Evolutionary conservation across 30 jellyfish, hydroid and myxozoan species (phyloP), one percentile per base, ranked within the genome.

Genomic region (Aurelia sp.): DNA sequence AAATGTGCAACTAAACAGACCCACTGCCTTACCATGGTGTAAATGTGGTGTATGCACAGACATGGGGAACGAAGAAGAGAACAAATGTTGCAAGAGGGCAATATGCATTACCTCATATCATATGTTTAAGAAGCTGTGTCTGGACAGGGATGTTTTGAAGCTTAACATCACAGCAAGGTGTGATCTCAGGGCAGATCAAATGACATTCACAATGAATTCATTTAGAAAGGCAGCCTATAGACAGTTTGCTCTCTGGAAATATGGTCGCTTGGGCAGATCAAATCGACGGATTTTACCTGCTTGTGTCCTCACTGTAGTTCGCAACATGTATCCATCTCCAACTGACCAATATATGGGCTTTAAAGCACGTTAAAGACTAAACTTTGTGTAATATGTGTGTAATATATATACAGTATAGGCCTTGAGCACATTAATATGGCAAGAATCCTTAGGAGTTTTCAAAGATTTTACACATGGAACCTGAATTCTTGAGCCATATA

Each of bases 11-110:
- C 40, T 38, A n/a, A 62, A 62, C 4, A 62, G 72, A 18, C 72
- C 72, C 21, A 62, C 27, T 31, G 72, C 72, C 72, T 18, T 68
- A 6, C 80, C 80, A 4, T 13, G 80, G 80, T 68, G 80, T 27
- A 27, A 27, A 27, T 2, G 33, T 27, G 33, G 33, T 27, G 33
- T 27, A 0, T 27, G 33, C 33, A 27, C 33, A 27, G 33, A 27
- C 33, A 27, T 27, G 2, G 2, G 33, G 33, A n/a, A n/a, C n/a
- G n/a, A 27, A 53, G 65, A 53, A 12, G 2, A 53, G 19, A 53
- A 53, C 65, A 53, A 53, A 18, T 53, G 65, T 18, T 53, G 65
- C 19, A 12, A 18, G n/a, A 18, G 19, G 16, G 19, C 16, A 18
- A 18, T 53, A 12, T 53, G 65, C 65, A 53, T 53, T 13, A 53